These are phyloP conservation scores for Tinamus major DNA, from an alignment of 2,797 vertebrate species.

Conservation along the genomic window DNA sequence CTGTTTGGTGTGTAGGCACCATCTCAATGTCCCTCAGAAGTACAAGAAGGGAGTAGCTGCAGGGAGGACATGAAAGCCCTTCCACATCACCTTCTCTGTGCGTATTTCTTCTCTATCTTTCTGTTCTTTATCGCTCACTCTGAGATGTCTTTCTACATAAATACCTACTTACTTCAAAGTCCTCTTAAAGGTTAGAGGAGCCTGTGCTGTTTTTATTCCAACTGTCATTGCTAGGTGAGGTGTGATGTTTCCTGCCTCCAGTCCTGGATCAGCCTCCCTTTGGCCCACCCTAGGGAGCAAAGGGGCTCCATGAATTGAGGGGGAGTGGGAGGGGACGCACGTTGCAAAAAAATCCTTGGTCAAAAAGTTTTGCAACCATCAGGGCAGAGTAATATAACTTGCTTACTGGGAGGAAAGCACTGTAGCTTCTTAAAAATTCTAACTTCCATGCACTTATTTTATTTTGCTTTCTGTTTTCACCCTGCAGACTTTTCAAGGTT, in stretches of 20 bases:
- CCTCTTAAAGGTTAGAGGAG: conserved; percentile 26
- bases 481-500: neutral
- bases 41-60: neutral
- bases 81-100: neutral
- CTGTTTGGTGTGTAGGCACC: neutral
- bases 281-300: neutral
- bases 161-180: neutral
- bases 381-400: neutral
- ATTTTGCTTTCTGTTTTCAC: conserved; percentile 6
- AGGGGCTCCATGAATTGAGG: too few species aligned
- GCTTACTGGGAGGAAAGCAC: neutral
- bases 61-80: neutral
- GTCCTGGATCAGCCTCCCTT: neutral
- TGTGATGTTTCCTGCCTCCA: neutral
- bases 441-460: neutral
- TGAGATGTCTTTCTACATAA: neutral
- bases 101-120: neutral
- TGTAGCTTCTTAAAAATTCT: neutral
- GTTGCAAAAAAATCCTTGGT: neutral
- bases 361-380: neutral
- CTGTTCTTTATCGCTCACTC: neutral
- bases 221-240: neutral
- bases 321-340: too few species aligned
- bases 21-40: neutral
- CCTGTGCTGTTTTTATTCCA: neutral